Evolutionary conservation across 2,797 vertebrate genomes (phyloP), one percentile per base, ranked within the genome.

Genomic region (Sciaenops ocellatus): DNA sequence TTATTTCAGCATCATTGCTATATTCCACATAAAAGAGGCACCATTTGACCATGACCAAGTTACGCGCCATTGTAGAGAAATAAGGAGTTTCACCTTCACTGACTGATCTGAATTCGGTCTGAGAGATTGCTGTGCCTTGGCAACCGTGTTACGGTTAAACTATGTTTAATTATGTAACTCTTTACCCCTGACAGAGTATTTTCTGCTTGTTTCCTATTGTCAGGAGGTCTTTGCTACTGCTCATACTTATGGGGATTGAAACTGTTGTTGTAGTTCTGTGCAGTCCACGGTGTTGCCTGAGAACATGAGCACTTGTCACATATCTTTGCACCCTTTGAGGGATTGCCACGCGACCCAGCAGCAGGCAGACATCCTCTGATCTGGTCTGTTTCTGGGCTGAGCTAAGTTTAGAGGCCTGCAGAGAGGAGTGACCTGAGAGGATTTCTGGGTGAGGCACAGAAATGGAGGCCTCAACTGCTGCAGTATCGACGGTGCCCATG

Each of bases 401-500:
- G 85, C 93, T 94, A 94, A 90, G 87, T 92, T 93, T 94, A 94
- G 93, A 85, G 84, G 86, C 85, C 90, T 91, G 78, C 77, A 84
- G 83, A 90, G 89, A 87, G 74, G 76, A 80, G 66, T 80, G 86
- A 88, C 88, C 87, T 81, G 83, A 85, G 87, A 82, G 81, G 83
- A 82, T 92, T 92, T 91, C 76, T 85, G 90, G 89, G 78, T 12
- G 87, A 91, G 83, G 77, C 79, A 70, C 76, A 84, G 70, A 87
- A 86, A 86, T 47, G 47, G 62, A 85, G 80, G 61, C 69, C 82
- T 85, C 60, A 57, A 67, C 68, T 73, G 79, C 82, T 81, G 79
- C 63, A 74, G 77, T 55, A 73, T 59, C 5, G 38, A 44, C 76
- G 83, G 64, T 62, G 62, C 52, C 69, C 69, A 38, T 72, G 82